Evolutionary conservation across 2,888 invertebrate genomes (phyloP), one percentile per base, ranked within the genome.

Genomic region (Ommatoiulus sabulosus): DNA sequence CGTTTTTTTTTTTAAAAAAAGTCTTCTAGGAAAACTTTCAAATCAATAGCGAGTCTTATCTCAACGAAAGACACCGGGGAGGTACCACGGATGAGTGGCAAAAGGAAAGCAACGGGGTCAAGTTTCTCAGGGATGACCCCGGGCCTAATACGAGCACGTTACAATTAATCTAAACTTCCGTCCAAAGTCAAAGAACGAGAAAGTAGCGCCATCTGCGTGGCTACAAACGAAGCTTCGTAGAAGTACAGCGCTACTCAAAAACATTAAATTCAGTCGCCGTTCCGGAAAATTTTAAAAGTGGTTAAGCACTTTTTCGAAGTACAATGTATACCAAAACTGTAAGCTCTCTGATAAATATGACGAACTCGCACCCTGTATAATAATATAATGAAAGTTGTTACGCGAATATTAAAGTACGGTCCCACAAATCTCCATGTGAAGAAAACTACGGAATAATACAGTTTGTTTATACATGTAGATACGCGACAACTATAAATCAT

Each of bases 31-130:
- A 80, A 35, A 80, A 35, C 35, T 80, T 72, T 72, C 35, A 80
- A 80, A 80, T 80, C 80, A 80, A 80, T 80, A 80, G 80, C 35
- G 80, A 80, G 80, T 80, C 80, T 43, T 80, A 80, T 80, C 80
- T 43, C 12, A 80, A n/a, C 10, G 8, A 4, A 24, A 72, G 24
- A 72, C 72, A 72, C 8, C 35, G 43, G 35, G 80, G 80, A 80
- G 80, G 80, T 12, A 80, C 35, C 35, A 80, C 80, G 80, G 80
- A 35, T 35, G 80, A 15, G 80, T 80, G 80, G 35, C 80, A 80
- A 80, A 80, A 35, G 24, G 35, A 80, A 80, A 80, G 80, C 80
- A 80, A 35, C 35, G 80, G 80, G 80, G 80, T 80, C 80, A 80
- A 80, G 80, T 80, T 80, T 80, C 80, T 80, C 15, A 80, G 35